A percentile compares a stretch with the other conserved stretches of the same genome.
phyloP scores from a whole-genome alignment of 2,113 vertebrate genomes.

The Odontesthes bonariensis region DNA sequence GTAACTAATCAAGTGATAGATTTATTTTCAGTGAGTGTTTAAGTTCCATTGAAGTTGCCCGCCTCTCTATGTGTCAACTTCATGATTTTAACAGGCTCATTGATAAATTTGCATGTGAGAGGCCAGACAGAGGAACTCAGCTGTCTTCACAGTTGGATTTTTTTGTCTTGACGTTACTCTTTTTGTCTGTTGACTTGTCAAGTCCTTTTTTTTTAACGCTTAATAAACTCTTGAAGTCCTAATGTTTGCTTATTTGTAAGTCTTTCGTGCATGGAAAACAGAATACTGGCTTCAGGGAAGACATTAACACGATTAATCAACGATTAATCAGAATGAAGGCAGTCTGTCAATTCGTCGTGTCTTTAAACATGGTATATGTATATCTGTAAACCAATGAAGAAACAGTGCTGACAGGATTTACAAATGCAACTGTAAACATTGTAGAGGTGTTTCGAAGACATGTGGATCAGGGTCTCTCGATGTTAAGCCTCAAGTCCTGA shows the following conservation, averaged over 20 bases:
- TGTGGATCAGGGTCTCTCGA: constrained; percentile 30
- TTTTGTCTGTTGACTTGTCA: no score
- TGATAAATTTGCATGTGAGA: background rate
- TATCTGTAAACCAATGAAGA: background rate
- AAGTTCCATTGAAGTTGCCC: background rate
- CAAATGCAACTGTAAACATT: constrained; percentile 33
- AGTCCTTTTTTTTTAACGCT: no score
- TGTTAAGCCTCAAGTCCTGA: constrained; percentile 4
- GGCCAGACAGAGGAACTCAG: background rate
- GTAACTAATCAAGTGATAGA: background rate
- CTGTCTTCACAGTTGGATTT: no score
- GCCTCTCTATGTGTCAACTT: background rate
- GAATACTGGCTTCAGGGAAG: background rate
- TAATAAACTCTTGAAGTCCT: no score
- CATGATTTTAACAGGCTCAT: background rate
- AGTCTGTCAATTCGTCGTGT: background rate
- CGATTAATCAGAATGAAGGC: background rate
- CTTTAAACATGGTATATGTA: background rate
- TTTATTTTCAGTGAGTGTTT: background rate
- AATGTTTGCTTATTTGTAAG: background rate
- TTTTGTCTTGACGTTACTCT: background rate
- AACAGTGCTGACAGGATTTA: constrained; percentile 44
- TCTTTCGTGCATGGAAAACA: background rate
- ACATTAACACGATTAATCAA: background rate
- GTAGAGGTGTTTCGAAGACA: constrained; percentile 50